Percentiles rank a stretch among this genome's conserved stretches.
Evolutionary conservation across 2,888 invertebrate species (phyloP).

Genomic region (Drosophila limbata): DNA sequence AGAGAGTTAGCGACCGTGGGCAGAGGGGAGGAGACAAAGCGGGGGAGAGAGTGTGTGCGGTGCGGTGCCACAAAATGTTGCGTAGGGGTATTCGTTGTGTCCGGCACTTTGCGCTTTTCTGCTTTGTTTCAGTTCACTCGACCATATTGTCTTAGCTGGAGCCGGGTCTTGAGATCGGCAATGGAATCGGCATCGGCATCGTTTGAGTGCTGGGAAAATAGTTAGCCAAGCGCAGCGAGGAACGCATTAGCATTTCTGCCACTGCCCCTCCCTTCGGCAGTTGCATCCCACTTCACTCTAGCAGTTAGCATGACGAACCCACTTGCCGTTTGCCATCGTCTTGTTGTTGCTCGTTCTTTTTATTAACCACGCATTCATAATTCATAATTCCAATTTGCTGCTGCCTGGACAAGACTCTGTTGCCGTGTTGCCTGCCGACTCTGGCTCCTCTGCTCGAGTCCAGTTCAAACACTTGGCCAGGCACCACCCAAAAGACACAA

Average conservation of each 20-base stretch:
- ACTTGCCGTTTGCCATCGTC: constrained; percentile 55
- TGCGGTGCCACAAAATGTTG: constrained; percentile 47
- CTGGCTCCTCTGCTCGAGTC: constrained; percentile 47
- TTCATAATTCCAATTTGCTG: constrained; percentile 84
- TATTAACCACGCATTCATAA: constrained; percentile 82
- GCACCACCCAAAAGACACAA: constrained; percentile 60
- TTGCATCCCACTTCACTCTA: constrained; percentile 34
- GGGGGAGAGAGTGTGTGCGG: constrained; percentile 1
- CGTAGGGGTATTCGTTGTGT: constrained; percentile 76
- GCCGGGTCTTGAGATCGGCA: constrained; percentile 42
- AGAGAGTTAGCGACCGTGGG: neutral
- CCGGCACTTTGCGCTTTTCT: constrained; percentile 78
- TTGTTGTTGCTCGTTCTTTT: constrained; percentile 62
- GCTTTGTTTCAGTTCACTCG: constrained; percentile 81
- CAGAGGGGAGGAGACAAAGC: neutral
- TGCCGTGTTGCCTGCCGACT: constrained; percentile 14
- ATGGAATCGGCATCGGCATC: constrained; percentile 75
- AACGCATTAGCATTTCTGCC: constrained; percentile 79
- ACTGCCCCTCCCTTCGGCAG: constrained; percentile 13
- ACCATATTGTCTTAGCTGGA: constrained; percentile 71
- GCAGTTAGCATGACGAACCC: constrained; percentile 73
- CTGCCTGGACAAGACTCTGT: constrained; percentile 59
- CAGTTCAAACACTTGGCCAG: constrained; percentile 74
- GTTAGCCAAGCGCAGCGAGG: constrained; percentile 75
- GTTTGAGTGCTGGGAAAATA: constrained; percentile 81